Evolutionary conservation across 2,888 invertebrate species (phyloP).

Genomic region (Idaea dimidiata): DNA sequence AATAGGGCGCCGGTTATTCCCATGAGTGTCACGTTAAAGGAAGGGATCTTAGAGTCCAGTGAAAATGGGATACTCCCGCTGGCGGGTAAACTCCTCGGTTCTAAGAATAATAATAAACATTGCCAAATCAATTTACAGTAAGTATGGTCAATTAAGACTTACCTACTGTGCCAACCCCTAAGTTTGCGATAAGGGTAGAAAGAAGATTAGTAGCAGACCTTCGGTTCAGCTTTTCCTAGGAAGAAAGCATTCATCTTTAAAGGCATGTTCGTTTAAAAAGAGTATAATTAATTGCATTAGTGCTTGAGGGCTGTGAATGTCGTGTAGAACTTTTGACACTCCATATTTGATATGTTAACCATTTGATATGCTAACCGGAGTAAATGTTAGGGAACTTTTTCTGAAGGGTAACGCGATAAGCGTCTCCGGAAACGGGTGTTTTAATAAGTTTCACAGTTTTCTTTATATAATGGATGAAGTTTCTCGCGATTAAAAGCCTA

Average conservation of each 20-base stretch:
- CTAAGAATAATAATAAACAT: too few species aligned
- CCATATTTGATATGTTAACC: slow-evolving; percentile 19
- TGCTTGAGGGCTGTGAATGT: slow-evolving; percentile 39
- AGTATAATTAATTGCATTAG: slow-evolving; percentile 58
- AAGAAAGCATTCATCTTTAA: slow-evolving; percentile 39
- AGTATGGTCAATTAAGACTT: too few species aligned
- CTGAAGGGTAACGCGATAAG: not conserved
- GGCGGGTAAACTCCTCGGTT: too few species aligned
- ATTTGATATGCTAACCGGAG: slow-evolving; percentile 1
- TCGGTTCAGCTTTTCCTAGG: slow-evolving; percentile 32
- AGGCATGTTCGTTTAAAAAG: slow-evolving; percentile 47
- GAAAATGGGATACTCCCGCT: too few species aligned
- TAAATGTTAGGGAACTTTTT: not conserved
- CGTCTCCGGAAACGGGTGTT: not conserved
- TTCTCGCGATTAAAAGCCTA: not conserved
- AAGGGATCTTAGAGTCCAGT: too few species aligned
- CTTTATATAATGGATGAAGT: not conserved
- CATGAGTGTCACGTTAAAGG: too few species aligned
- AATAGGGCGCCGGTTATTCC: too few species aligned
- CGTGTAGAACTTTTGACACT: slow-evolving; percentile 36
- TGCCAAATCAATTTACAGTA: too few species aligned
- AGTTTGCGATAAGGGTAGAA: too few species aligned
- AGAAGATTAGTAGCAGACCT: slow-evolving; percentile 44
- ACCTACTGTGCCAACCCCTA: too few species aligned
- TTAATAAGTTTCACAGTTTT: not conserved